Conservation (phyloP, 1,140 invertebrate genomes). For the Limonius californicus region DNA sequence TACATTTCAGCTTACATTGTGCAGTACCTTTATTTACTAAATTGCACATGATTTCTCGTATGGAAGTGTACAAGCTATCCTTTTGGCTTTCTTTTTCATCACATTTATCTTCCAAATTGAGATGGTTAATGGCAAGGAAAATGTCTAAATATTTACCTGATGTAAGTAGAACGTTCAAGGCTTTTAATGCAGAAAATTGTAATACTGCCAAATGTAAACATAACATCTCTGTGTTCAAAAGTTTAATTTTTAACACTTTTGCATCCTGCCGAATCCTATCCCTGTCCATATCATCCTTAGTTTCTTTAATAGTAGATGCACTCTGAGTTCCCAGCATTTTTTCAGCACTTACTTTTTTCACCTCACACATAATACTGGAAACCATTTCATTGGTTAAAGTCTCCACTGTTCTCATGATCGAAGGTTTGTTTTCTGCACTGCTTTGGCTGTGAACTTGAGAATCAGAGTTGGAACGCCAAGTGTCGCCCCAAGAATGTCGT, state of each 20-base stretch:
- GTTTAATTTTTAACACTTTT: slow-evolving; percentile 41
- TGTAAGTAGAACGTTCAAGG: slow-evolving; percentile 51
- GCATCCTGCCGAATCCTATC: slow-evolving; percentile 21
- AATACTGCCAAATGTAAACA: slow-evolving; percentile 51
- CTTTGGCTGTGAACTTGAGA: slow-evolving; percentile 33
- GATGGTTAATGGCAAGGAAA: slow-evolving; percentile 32
- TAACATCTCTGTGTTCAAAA: slow-evolving; percentile 47
- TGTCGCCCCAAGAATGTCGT: slow-evolving; percentile 24
- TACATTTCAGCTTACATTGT: slow-evolving; percentile 46
- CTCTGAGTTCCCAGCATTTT: slow-evolving; percentile 35
- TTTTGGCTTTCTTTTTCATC: slow-evolving; percentile 10
- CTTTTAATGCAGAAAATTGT: slow-evolving; percentile 58
- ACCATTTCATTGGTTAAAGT: slow-evolving; percentile 53
- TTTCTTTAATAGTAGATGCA: slow-evolving; percentile 25
- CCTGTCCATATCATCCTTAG: slow-evolving; percentile 19
- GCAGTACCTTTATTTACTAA: slow-evolving; percentile 51
- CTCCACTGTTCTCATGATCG: slow-evolving; percentile 45
- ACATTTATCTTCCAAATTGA: slow-evolving; percentile 16
- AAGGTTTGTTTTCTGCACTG: background rate
- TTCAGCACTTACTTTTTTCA: slow-evolving; percentile 43
- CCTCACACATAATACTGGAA: slow-evolving; percentile 52
- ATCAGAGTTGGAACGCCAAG: slow-evolving; percentile 37
- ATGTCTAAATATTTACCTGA: slow-evolving; percentile 55
- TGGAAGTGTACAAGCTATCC: slow-evolving; percentile 1
- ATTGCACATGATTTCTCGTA: slow-evolving; percentile 40